Evolutionary conservation across 37 sponge, comb jelly and placozoan genomes (phyloP).

Genomic region (Spongilla lacustris): DNA sequence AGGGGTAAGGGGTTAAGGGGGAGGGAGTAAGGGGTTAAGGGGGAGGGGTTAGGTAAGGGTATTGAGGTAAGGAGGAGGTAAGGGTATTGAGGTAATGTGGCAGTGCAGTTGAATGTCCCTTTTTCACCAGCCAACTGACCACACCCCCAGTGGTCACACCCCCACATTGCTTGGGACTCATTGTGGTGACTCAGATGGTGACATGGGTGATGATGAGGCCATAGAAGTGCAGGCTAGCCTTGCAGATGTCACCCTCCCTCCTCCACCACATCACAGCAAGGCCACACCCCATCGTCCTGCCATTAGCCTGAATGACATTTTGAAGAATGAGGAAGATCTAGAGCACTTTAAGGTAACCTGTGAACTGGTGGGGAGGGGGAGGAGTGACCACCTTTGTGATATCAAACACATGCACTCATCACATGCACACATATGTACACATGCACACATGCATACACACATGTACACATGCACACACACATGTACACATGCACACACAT

Average conservation of each 20-base stretch:
- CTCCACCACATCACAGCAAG: not conserved
- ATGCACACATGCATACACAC: no score
- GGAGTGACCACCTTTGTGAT: not conserved
- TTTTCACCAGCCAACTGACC: not conserved
- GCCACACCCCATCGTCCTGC: not conserved
- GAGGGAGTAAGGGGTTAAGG: not conserved
- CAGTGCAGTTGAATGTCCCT: not conserved
- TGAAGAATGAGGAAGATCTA: slow-evolving; percentile 48
- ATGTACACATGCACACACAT: no score
- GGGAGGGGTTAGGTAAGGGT: no score
- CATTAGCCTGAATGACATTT: slow-evolving; percentile 34
- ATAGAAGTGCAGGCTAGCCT: not conserved
- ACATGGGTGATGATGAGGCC: not conserved
- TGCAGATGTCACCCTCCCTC: not conserved
- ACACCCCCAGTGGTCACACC: no score
- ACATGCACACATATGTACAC: not conserved
- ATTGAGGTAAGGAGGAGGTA: no score
- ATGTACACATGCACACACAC: no score
- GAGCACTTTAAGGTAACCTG: slow-evolving; percentile 75
- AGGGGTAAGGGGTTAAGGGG: not conserved
- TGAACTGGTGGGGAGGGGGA: not conserved
- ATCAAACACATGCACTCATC: not conserved
- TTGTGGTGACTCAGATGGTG: not conserved
- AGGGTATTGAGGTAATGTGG: no score
- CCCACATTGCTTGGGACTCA: not conserved